These are phyloP conservation scores for Hylaeus volcanicus DNA, from an alignment of 1,140 invertebrate species.

Conservation along the genomic window DNA sequence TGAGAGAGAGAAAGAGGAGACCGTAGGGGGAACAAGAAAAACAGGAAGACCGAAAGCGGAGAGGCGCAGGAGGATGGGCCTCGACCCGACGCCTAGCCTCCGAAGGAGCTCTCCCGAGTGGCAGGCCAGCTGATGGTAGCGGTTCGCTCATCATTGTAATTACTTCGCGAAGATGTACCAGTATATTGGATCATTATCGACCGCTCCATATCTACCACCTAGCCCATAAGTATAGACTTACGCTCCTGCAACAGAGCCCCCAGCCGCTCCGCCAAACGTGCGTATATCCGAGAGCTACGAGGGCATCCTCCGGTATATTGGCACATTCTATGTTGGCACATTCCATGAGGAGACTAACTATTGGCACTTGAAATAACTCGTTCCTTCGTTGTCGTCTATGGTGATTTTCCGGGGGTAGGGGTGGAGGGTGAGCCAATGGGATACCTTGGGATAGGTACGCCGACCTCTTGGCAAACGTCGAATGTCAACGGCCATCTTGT, in stretches of 20 bases:
- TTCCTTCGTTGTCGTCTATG: constrained; percentile 12
- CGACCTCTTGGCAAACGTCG: background rate
- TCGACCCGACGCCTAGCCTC: constrained; percentile 64
- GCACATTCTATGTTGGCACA: background rate
- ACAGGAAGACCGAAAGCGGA: constrained; percentile 5
- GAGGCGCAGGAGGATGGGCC: constrained; percentile 36
- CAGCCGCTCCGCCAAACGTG: constrained; percentile 28
- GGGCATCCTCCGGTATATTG: background rate
- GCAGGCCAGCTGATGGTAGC: constrained; percentile 68
- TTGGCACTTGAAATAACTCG: constrained; percentile 17
- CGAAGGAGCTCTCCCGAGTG: constrained; percentile 62
- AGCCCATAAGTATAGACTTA: constrained; percentile 75
- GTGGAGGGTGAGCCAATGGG: too few species aligned
- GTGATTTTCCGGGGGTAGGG: background rate
- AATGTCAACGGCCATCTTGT: background rate
- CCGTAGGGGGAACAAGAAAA: constrained; percentile 23
- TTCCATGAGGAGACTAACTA: constrained; percentile 1
- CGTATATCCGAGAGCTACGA: constrained; percentile 28
- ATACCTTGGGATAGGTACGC: too few species aligned
- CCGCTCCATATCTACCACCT: constrained; percentile 77
- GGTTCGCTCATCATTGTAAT: constrained; percentile 79
- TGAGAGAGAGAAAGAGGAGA: constrained; percentile 30
- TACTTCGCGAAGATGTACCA: constrained; percentile 78
- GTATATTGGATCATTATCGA: constrained; percentile 79
- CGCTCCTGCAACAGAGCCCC: constrained; percentile 42